Conservation (phyloP, 1,140 invertebrate species). For the Sipha flava region DNA sequence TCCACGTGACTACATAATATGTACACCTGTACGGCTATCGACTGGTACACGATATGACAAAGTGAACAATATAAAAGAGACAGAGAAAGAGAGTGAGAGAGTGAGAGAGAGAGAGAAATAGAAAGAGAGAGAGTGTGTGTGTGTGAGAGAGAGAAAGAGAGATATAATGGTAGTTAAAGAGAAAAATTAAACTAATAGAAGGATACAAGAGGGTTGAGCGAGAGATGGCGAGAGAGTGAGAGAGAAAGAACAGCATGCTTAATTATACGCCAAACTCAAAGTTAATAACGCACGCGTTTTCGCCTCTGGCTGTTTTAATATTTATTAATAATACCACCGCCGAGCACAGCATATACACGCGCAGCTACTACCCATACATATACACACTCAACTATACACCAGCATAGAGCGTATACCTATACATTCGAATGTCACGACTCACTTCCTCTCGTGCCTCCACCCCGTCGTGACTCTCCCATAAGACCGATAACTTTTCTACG, state of each 20-base stretch:
- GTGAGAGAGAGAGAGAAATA: too few species aligned
- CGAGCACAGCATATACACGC: not conserved
- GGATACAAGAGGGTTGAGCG: too few species aligned
- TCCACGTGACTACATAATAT: too few species aligned
- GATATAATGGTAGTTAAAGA: too few species aligned
- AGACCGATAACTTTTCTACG: slow-evolving; percentile 15
- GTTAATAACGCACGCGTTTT: slow-evolving; percentile 5
- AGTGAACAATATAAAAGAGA: too few species aligned
- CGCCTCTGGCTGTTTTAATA: slow-evolving; percentile 3
- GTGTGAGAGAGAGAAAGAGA: too few species aligned
- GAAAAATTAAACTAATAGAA: too few species aligned
- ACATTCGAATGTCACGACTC: not conserved
- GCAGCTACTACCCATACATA: not conserved
- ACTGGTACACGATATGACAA: too few species aligned
- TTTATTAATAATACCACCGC: slow-evolving; percentile 7
- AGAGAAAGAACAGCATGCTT: not conserved
- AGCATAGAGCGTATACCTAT: too few species aligned
- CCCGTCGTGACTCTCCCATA: not conserved
- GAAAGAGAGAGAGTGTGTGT: too few species aligned
- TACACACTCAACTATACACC: not conserved
- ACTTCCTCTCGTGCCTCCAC: not conserved
- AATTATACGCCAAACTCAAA: slow-evolving; percentile 4
- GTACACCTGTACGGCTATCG: too few species aligned
- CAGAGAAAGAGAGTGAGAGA: too few species aligned
- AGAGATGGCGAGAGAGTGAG: not conserved